A percentile compares a stretch with the other conserved stretches of the same genome.
Evolutionary conservation across 53 echinoderm and acorn worm species (phyloP).

Genomic region (Paelopatides confundens): DNA sequence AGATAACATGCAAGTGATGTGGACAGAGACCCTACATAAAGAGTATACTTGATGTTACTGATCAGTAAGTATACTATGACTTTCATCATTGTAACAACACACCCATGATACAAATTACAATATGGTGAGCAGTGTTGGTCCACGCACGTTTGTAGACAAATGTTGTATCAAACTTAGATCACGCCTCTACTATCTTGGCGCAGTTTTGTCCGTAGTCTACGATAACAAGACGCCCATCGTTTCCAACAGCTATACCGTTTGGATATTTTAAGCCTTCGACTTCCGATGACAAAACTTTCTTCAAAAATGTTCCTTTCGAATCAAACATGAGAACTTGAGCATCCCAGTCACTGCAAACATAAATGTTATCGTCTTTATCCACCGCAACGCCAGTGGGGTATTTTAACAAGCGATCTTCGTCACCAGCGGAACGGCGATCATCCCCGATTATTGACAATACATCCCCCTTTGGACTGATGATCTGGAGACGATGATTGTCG

Average conservation of each 20-base stretch:
- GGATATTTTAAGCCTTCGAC: slow-evolving; percentile 88
- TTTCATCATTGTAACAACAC: too few relatives aligned
- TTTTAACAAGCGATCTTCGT: slow-evolving; percentile 75
- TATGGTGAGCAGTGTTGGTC: too few relatives aligned
- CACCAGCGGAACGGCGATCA: slow-evolving; percentile 60
- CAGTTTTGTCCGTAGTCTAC: slow-evolving; percentile 97
- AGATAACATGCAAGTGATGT: too few relatives aligned
- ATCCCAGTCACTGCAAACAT: slow-evolving; percentile 98
- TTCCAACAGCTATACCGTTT: slow-evolving; percentile 84
- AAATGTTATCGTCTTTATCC: slow-evolving; percentile 86
- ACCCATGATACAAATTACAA: too few relatives aligned
- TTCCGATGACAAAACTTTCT: slow-evolving; percentile 82
- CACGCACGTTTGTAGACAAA: too few relatives aligned
- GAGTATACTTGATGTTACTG: too few relatives aligned
- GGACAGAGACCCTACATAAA: too few relatives aligned
- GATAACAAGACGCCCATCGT: slow-evolving; percentile 82
- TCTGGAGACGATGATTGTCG: slow-evolving; percentile 88
- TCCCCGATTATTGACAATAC: slow-evolving; percentile 74
- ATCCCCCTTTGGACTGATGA: slow-evolving; percentile 85
- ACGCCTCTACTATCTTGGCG: slow-evolving; percentile 81
- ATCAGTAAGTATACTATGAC: too few relatives aligned
- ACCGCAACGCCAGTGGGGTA: slow-evolving; percentile 92
- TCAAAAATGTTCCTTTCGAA: slow-evolving; percentile 84
- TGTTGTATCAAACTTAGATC: not conserved
- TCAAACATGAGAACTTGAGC: slow-evolving; percentile 88